These are phyloP conservation scores for Phaethornis superciliosus DNA, from an alignment of 2,113 vertebrate genomes.

Conservation along the genomic window DNA sequence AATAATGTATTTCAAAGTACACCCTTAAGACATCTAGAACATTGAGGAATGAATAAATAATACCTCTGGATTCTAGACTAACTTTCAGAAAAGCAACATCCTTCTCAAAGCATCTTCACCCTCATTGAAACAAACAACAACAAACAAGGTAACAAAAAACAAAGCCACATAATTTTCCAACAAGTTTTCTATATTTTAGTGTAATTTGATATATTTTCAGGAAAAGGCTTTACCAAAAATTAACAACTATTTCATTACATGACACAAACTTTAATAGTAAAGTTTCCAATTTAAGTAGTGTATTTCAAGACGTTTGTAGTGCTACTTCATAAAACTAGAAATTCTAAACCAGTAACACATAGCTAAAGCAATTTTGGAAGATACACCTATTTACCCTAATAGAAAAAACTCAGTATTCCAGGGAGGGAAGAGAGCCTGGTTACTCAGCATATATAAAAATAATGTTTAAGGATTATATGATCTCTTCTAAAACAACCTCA, in stretches of 20 bases:
- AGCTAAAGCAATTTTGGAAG: not conserved
- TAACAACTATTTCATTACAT: not conserved
- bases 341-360: not conserved
- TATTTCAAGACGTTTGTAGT: not conserved
- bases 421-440: not conserved
- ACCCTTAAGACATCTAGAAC: conserved; percentile 32
- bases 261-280: not conserved
- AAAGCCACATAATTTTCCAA: rapidly evolving
- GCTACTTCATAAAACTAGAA: not conserved
- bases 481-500: not conserved
- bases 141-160: not conserved
- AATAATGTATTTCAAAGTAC: conserved; percentile 27
- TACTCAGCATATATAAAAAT: not conserved
- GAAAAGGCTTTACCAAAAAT: not conserved
- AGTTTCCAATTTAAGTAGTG: not conserved
- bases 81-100: not conserved
- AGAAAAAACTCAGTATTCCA: not conserved
- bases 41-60: conserved; percentile 30
- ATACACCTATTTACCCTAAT: not conserved
- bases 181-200: not conserved
- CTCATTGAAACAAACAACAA: not conserved
- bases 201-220: not conserved
- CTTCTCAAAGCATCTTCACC: not conserved
- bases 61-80: not conserved
- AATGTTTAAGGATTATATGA: not conserved